Evolutionary conservation across 2,113 vertebrate genomes (phyloP).

Genomic region (Pluvianellus socialis): DNA sequence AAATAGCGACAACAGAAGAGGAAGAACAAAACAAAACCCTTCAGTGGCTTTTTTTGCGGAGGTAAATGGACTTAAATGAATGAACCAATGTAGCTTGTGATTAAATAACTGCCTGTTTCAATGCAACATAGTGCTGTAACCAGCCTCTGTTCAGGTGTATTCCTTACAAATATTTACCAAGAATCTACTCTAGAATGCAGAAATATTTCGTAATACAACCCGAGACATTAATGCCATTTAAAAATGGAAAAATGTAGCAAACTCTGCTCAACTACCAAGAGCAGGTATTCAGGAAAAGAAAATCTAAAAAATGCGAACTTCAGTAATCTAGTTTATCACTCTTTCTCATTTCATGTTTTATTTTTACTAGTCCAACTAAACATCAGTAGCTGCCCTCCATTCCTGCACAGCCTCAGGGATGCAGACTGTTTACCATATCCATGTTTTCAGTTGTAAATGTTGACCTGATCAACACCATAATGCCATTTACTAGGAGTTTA

Average conservation of each 20-base stretch:
- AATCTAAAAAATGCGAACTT: neutral
- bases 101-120: neutral
- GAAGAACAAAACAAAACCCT: neutral
- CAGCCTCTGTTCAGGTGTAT: neutral
- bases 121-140: neutral
- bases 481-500: conserved; percentile 39
- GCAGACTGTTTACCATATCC: conserved; percentile 23
- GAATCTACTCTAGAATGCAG: neutral
- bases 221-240: neutral
- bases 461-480: conserved; percentile 52
- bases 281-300: neutral
- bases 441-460: conserved; percentile 73
- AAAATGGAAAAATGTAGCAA: neutral
- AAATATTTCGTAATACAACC: neutral
- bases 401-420: conserved; percentile 45
- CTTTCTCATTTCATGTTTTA: neutral
- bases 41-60: neutral
- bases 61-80: neutral
- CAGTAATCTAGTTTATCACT: neutral
- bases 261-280: neutral
- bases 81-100: neutral
- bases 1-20: neutral
- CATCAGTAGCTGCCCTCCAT: neutral
- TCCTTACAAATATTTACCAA: neutral
- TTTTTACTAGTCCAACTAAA: neutral